Percentiles rank a stretch among this genome's conserved stretches.
Conservation (phyloP, 2,888 invertebrate genomes). For the Spodoptera picta region DNA sequence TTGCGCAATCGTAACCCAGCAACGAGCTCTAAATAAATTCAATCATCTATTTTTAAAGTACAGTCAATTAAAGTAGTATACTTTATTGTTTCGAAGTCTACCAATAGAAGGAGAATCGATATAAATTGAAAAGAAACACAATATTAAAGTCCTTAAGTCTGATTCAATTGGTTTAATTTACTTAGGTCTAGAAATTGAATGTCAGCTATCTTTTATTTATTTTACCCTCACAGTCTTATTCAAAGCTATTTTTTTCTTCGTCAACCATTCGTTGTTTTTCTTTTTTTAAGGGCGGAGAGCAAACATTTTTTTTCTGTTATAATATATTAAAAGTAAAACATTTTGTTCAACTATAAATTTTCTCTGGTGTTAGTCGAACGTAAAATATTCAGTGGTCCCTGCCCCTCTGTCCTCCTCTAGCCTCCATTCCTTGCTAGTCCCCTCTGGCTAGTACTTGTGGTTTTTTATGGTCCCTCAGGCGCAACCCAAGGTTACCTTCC, state of each 20-base stretch:
- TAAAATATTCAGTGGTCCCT: conserved; percentile 50
- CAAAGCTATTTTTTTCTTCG: conserved; percentile 1
- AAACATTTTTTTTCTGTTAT: not conserved
- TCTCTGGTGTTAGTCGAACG: conserved; percentile 30
- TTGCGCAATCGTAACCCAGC: too few relatives aligned
- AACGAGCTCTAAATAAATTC: too few relatives aligned
- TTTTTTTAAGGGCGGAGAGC: too few relatives aligned
- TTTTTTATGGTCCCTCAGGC: conserved; percentile 58
- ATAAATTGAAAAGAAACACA: conserved; percentile 3
- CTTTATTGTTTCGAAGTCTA: too few relatives aligned
- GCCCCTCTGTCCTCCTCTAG: not conserved
- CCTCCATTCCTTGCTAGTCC: conserved; percentile 6
- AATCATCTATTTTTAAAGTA: too few relatives aligned
- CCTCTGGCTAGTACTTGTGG: conserved; percentile 49
- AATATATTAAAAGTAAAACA: conserved; percentile 41
- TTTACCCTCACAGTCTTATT: not conserved
- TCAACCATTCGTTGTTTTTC: conserved; percentile 1
- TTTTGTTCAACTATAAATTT: conserved; percentile 38
- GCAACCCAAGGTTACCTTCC: conserved; percentile 42
- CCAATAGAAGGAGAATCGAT: not conserved
- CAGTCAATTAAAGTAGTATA: too few relatives aligned
- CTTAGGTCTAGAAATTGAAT: conserved; percentile 7
- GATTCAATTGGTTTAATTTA: conserved; percentile 15
- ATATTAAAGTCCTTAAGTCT: conserved; percentile 5
- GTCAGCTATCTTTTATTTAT: conserved; percentile 3